Percentiles rank a stretch among this genome's conserved stretches.
phyloP scores from a whole-genome alignment of 2,797 vertebrate genomes.

The Fistularia tabacaria region DNA sequence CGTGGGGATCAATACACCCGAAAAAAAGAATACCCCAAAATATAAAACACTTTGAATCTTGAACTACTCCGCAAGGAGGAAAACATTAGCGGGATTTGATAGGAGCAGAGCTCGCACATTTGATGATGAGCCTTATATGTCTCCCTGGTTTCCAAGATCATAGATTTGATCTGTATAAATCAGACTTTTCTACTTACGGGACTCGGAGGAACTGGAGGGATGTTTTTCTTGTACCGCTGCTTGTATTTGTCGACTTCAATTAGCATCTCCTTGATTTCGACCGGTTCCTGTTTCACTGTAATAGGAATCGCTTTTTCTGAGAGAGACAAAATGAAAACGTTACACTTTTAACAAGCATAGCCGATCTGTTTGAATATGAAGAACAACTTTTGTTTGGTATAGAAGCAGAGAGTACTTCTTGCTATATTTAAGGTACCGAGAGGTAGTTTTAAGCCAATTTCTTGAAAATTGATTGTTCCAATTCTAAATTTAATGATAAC shows the following conservation, averaged over 20 bases:
- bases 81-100: too few relatives aligned
- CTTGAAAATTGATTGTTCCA: too few relatives aligned
- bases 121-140: not conserved
- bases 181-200: conserved; percentile 57
- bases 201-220: conserved; percentile 77
- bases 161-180: not conserved
- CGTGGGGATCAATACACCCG: too few relatives aligned
- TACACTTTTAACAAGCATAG: not conserved
- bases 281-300: conserved; percentile 78
- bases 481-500: too few relatives aligned
- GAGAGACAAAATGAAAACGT: conserved; percentile 7
- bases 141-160: not conserved
- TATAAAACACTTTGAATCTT: too few relatives aligned
- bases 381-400: too few relatives aligned
- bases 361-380: not conserved
- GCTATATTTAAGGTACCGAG: too few relatives aligned
- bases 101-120: not conserved
- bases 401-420: too few relatives aligned
- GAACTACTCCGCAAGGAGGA: too few relatives aligned
- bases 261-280: conserved; percentile 76
- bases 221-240: conserved; percentile 81
- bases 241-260: conserved; percentile 84
- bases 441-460: too few relatives aligned
- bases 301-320: conserved; percentile 80
- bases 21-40: too few relatives aligned